Evolutionary conservation across 2,113 vertebrate genomes (phyloP).

Genomic region (Crotophaga sulcirostris): DNA sequence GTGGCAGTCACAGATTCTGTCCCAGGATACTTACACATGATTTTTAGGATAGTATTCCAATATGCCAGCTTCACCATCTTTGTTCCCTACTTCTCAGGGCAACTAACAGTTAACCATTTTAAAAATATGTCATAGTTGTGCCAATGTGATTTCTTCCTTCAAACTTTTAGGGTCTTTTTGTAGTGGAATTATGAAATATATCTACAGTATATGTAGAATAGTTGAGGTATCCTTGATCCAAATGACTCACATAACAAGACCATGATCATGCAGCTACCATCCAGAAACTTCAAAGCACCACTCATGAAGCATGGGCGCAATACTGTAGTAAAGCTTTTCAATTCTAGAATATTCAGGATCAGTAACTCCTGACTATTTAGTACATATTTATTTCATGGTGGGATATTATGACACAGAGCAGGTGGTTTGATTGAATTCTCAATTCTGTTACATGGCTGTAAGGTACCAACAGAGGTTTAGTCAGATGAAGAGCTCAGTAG

Average conservation of each 20-base stretch:
- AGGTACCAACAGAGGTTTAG: neutral
- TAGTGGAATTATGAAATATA: neutral
- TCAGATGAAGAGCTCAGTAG: neutral
- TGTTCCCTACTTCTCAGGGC: neutral
- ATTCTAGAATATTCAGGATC: neutral
- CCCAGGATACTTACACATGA: neutral
- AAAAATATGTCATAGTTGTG: neutral
- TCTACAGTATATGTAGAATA: neutral
- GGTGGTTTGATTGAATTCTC: neutral
- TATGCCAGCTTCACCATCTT: neutral
- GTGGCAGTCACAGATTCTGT: neutral
- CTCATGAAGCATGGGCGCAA: fast-evolving
- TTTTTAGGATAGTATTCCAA: neutral
- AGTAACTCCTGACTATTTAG: neutral
- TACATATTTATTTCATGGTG: neutral
- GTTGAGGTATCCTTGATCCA: neutral
- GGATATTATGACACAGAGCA: neutral
- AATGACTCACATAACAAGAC: neutral
- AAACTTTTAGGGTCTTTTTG: neutral
- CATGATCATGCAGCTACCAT: neutral
- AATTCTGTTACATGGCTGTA: neutral
- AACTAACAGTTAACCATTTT: neutral
- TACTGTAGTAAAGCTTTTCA: neutral
- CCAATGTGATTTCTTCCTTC: neutral
- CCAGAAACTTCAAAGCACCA: neutral